These are phyloP conservation scores for Andricus curvator DNA, from an alignment of 2,888 invertebrate genomes.

Conservation along the genomic window DNA sequence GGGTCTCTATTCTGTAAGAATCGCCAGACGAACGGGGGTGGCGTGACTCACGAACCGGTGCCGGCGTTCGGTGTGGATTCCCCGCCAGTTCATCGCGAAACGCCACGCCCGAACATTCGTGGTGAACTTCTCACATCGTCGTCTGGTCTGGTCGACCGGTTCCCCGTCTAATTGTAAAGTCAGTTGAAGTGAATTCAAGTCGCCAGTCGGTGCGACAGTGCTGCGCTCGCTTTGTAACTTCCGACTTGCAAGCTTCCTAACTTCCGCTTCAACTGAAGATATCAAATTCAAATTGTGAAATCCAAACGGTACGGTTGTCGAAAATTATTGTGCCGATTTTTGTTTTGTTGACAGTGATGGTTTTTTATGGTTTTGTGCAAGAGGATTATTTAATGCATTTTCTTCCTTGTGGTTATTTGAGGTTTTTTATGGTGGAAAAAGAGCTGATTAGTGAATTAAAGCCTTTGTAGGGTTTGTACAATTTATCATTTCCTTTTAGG, in stretches of 20 bases:
- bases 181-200: not conserved
- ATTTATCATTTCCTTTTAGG: not conserved
- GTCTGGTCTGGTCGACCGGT: slow-evolving; percentile 2
- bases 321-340: not conserved
- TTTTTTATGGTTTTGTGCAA: slow-evolving; percentile 18
- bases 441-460: not conserved
- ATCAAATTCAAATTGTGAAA: not conserved
- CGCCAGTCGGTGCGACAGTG: not conserved
- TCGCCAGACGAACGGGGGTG: slow-evolving; percentile 64
- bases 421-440: not conserved
- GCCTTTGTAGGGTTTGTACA: slow-evolving; percentile 18
- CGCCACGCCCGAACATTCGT: slow-evolving; percentile 75
- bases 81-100: slow-evolving; percentile 76
- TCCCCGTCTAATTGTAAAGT: not conserved
- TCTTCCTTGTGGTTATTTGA: slow-evolving; percentile 8
- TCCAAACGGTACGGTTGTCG: not conserved
- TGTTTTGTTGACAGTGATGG: not conserved
- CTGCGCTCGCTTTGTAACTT: slow-evolving; percentile 10
- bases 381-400: slow-evolving; percentile 15
- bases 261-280: not conserved
- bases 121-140: slow-evolving; percentile 47
- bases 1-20: slow-evolving; percentile 46
- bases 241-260: not conserved
- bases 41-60: slow-evolving; percentile 73
- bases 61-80: slow-evolving; percentile 62